A percentile compares a stretch with the other conserved stretches of the same genome.
These are phyloP conservation scores for Pygoscelis antarcticus DNA, from an alignment of 2,113 vertebrate species.

Conservation along the genomic window DNA sequence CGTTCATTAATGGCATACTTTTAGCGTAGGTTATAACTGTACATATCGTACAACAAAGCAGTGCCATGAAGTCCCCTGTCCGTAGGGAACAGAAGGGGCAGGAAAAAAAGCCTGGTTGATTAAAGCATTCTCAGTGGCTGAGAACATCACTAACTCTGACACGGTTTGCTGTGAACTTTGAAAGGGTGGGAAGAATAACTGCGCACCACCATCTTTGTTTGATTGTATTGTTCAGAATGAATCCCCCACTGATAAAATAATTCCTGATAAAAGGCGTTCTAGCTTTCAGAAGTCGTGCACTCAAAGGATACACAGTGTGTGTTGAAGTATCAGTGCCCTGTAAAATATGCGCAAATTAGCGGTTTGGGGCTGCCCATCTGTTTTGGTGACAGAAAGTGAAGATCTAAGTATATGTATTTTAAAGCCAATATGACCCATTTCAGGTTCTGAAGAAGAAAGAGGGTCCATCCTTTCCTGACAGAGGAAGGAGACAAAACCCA, in stretches of 20 bases:
- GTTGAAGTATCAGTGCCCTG: not conserved
- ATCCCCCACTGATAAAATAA: not conserved
- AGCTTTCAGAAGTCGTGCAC: not conserved
- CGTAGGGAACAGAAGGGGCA: not conserved
- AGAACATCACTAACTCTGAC: not conserved
- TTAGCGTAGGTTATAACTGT: not conserved
- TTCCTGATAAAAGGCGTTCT: not conserved
- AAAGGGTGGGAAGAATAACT: not conserved
- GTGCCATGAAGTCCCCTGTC: not conserved
- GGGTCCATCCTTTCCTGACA: not conserved
- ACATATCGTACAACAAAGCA: not conserved
- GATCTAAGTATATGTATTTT: not conserved
- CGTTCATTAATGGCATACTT: not conserved
- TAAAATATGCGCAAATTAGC: not conserved
- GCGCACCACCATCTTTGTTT: not conserved
- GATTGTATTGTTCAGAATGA: not conserved
- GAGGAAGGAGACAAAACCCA: not conserved
- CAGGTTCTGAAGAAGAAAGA: not conserved
- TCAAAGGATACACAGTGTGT: not conserved
- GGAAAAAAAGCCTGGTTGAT: not conserved
- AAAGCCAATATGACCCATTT: not conserved
- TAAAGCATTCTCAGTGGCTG: constrained; percentile 8
- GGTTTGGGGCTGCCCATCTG: not conserved
- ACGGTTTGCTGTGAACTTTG: not conserved
- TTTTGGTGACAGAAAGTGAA: not conserved